These are phyloP conservation scores for Caiman crocodilus DNA, from an alignment of 2,797 vertebrate genomes.

Conservation along the genomic window DNA sequence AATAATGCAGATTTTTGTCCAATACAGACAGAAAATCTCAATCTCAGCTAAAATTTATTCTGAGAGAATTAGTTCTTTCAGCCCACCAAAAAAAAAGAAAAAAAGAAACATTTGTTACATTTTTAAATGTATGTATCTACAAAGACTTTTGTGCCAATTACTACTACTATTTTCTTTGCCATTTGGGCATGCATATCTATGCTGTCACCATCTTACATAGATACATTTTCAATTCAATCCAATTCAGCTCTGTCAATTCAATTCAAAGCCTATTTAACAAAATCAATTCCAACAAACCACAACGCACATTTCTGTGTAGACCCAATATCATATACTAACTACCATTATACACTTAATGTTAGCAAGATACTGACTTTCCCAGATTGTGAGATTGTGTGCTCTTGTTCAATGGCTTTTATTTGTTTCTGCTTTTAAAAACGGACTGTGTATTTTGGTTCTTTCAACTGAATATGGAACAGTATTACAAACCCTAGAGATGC, in stretches of 20 bases:
- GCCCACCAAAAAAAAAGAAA: not conserved
- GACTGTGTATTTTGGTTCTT: too few species aligned
- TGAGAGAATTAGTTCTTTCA: not conserved
- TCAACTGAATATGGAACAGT: not conserved
- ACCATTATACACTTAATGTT: not conserved
- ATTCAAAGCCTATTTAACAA: not conserved
- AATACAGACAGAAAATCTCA: not conserved
- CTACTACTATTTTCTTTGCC: not conserved
- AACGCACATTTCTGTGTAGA: not conserved
- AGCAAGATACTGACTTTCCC: not conserved
- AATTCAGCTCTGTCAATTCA: too few species aligned
- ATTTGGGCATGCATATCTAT: not conserved
- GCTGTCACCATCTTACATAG: not conserved
- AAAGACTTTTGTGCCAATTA: not conserved
- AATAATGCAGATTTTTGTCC: not conserved
- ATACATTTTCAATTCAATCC: not conserved
- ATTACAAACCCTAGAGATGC: not conserved
- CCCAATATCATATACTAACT: not conserved
- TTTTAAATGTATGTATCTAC: not conserved
- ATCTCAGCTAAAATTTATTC: not conserved
- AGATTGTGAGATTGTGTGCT: not conserved
- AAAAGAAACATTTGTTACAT: not conserved
- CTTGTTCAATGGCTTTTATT: not conserved
- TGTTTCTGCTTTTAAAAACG: not conserved
- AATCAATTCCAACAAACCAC: not conserved